These are phyloP conservation scores for Chelonia mydas DNA, from an alignment of 2,797 vertebrate genomes.

Conservation along the genomic window DNA sequence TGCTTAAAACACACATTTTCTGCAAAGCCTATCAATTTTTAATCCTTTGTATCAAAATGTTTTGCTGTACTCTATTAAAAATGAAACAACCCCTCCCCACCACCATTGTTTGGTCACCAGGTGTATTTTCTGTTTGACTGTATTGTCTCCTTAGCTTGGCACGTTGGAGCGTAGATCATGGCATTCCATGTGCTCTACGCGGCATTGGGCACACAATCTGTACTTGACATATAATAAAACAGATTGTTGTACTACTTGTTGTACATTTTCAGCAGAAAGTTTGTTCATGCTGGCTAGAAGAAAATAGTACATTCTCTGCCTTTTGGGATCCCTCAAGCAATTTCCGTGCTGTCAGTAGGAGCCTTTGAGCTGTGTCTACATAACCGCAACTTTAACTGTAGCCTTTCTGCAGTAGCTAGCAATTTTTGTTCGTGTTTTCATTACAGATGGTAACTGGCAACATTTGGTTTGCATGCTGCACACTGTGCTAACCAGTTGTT, in stretches of 20 bases:
- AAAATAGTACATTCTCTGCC: not conserved
- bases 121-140: not conserved
- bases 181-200: not conserved
- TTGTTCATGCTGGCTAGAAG: not conserved
- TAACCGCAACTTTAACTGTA: not conserved
- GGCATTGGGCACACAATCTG: fast-evolving
- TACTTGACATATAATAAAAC: not conserved
- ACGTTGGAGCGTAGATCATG: not conserved
- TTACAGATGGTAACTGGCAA: not conserved
- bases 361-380: not conserved
- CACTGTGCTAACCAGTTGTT: not conserved
- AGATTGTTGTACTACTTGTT: fast-evolving
- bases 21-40: not conserved
- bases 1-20: not conserved
- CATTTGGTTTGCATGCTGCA: not conserved
- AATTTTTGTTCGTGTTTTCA: not conserved
- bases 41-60: not conserved
- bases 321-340: not conserved
- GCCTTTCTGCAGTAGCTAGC: not conserved
- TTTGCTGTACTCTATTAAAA: not conserved
- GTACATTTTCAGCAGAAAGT: not conserved
- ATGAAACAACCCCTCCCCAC: not conserved
- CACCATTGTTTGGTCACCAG: not conserved
- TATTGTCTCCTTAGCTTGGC: not conserved
- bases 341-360: not conserved